phyloP scores from a whole-genome alignment of 2,113 vertebrate genomes.

The Heliornis fulica region DNA sequence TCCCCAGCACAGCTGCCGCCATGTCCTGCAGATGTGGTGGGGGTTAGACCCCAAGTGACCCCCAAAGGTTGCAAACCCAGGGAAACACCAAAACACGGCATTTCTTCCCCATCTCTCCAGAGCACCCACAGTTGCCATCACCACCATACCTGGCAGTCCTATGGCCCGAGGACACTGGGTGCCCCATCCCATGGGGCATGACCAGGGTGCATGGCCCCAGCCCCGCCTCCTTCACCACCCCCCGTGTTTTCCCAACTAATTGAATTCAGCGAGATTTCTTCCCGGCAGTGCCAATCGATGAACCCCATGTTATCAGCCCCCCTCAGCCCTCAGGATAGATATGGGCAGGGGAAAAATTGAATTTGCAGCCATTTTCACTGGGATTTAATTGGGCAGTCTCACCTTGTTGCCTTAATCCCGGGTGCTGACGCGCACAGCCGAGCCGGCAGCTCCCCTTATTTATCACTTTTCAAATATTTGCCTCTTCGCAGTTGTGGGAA shows the following conservation, averaged over 20 bases:
- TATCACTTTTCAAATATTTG: constrained; percentile 68
- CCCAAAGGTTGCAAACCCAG: not conserved
- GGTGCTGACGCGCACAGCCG: not conserved
- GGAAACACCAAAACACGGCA: fast-evolving
- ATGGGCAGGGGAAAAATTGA: constrained; percentile 23
- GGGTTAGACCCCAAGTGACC: not conserved
- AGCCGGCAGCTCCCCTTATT: constrained; percentile 49
- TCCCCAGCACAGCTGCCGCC: not conserved
- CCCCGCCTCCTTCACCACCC: not conserved
- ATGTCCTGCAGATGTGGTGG: not conserved
- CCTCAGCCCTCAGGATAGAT: not conserved
- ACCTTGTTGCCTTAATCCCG: constrained; percentile 57
- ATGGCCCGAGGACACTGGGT: not conserved
- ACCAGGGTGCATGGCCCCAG: not conserved
- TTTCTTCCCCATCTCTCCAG: not conserved
- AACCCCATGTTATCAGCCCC: not conserved
- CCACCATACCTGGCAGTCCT: not conserved
- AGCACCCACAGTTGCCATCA: not conserved
- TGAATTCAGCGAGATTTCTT: constrained; percentile 56
- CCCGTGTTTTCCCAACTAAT: constrained; percentile 42
- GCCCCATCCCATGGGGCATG: not conserved
- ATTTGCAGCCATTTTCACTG: constrained; percentile 54
- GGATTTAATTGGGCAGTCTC: constrained; percentile 64
- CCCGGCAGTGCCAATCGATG: constrained; percentile 47
- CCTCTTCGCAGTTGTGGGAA: constrained; percentile 50